A percentile compares a stretch with the other conserved stretches of the same genome.
phyloP scores from a whole-genome alignment of 1,140 invertebrate species.

The Rhysida immarginata region DNA sequence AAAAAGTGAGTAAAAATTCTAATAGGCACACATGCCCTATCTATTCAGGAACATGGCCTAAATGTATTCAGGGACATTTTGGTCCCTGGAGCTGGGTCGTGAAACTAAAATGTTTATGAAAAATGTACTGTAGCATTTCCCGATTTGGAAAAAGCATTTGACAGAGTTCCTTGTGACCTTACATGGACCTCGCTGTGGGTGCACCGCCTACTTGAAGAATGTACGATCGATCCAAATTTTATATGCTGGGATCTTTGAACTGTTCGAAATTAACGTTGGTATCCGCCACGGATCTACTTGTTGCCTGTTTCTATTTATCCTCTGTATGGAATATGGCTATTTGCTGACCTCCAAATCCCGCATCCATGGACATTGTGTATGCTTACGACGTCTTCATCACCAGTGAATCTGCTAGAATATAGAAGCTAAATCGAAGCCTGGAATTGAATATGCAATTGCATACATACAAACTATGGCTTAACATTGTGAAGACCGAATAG shows the following conservation, averaged over 20 bases:
- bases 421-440: background rate
- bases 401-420: background rate
- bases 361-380: background rate
- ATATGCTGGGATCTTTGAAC: background rate
- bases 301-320: background rate
- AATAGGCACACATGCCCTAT: too few relatives aligned
- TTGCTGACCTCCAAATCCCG: background rate
- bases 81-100: too few relatives aligned
- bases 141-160: too few relatives aligned
- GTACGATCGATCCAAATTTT: background rate
- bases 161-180: background rate
- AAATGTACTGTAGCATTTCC: too few relatives aligned
- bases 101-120: too few relatives aligned
- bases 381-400: background rate
- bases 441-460: background rate
- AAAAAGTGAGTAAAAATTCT: too few relatives aligned
- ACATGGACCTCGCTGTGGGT: too few relatives aligned
- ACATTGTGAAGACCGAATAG: background rate
- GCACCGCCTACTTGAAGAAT: background rate
- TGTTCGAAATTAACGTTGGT: background rate
- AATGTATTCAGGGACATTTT: too few relatives aligned
- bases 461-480: background rate
- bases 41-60: too few relatives aligned
- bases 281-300: background rate
- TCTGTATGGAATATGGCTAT: background rate